A percentile compares a stretch with the other conserved stretches of the same genome.
phyloP scores from a whole-genome alignment of 2,113 vertebrate genomes.

The Sinosuthora webbiana region DNA sequence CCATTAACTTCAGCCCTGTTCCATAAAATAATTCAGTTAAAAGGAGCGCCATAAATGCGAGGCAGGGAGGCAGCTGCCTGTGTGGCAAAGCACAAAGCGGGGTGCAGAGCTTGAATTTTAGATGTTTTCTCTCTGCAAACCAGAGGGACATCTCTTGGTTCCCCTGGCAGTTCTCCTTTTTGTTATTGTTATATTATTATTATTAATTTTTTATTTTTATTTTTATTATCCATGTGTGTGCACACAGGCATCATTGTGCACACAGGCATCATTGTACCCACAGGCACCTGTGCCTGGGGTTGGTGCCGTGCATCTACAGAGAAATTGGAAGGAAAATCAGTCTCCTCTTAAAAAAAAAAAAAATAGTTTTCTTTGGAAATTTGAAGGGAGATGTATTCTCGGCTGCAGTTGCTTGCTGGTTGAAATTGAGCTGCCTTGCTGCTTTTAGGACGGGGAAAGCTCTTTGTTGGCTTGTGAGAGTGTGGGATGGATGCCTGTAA shows the following conservation, averaged over 20 bases:
- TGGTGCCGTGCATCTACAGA: accelerated
- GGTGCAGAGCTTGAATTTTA: not conserved
- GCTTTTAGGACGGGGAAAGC: not conserved
- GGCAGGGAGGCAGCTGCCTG: not conserved
- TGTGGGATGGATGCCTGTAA: accelerated
- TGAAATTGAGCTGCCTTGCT: not conserved
- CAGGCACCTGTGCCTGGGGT: accelerated
- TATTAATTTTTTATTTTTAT: too few relatives aligned
- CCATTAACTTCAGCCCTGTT: not conserved
- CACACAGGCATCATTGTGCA: not conserved
- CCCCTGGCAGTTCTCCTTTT: not conserved
- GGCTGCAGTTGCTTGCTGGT: not conserved
- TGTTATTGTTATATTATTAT: not conserved
- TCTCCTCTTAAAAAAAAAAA: not conserved
- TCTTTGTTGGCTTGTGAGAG: not conserved
- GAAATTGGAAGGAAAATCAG: not conserved
- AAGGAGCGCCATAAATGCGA: not conserved
- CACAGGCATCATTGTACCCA: not conserved
- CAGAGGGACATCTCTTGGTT: not conserved
- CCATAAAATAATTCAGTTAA: not conserved
- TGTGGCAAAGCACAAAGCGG: not conserved
- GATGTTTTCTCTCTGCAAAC: not conserved
- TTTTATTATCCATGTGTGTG: not conserved
- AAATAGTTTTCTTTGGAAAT: not conserved
- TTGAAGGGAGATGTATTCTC: accelerated